Evolutionary conservation across 2,797 vertebrate genomes (phyloP).

Genomic region (Periparus ater): DNA sequence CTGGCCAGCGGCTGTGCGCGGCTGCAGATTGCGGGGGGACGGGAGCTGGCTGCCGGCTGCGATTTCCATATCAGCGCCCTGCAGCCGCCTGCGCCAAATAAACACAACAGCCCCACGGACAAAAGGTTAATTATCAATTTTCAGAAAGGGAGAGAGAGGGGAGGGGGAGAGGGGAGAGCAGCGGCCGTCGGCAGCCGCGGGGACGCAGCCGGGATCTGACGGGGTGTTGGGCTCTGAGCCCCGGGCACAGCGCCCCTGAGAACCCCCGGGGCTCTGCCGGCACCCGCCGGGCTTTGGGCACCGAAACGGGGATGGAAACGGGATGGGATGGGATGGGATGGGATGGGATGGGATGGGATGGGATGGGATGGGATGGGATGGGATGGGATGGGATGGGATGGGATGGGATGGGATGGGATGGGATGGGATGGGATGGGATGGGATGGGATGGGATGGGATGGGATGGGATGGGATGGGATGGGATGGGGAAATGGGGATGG

Average conservation of each 20-base stretch:
- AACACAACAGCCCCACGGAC: slow-evolving; percentile 81
- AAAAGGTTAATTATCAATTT: slow-evolving; percentile 88
- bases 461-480: too few relatives aligned
- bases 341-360: too few relatives aligned
- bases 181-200: not conserved
- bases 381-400: too few relatives aligned
- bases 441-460: too few relatives aligned
- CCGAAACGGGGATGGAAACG: too few relatives aligned
- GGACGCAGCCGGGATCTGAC: not conserved
- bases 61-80: slow-evolving; percentile 88
- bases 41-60: slow-evolving; percentile 79
- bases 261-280: not conserved
- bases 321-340: too few relatives aligned
- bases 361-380: too few relatives aligned
- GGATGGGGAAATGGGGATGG: too few relatives aligned
- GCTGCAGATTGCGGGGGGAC: slow-evolving; percentile 71
- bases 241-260: accelerated
- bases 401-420: too few relatives aligned
- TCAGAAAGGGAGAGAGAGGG: slow-evolving; percentile 48
- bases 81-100: slow-evolving; percentile 82
- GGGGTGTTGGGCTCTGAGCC: not conserved
- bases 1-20: slow-evolving; percentile 66
- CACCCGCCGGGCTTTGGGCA: not conserved
- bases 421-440: too few relatives aligned
- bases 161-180: not conserved